Conservation (phyloP, 2,797 vertebrate genomes). For the Eupleurogrammus muticus region DNA sequence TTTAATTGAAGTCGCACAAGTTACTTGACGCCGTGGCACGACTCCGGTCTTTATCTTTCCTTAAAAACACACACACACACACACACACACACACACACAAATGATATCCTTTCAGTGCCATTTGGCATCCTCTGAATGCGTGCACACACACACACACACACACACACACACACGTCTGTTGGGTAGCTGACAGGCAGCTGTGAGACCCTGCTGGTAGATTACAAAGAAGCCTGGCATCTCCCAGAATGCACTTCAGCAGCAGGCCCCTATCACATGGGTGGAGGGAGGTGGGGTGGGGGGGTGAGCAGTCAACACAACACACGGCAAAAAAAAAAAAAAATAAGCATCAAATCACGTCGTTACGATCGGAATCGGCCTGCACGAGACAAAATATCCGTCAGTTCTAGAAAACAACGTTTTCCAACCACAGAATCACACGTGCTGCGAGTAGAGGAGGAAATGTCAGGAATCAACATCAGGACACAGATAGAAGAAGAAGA, state of each 20-base stretch:
- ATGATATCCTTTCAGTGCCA: slow-evolving; percentile 31
- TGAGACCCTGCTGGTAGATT: slow-evolving; percentile 95
- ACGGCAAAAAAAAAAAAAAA: no score
- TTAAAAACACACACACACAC: neutral
- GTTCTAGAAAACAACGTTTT: no score
- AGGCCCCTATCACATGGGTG: slow-evolving; percentile 46
- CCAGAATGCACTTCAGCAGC: slow-evolving; percentile 93
- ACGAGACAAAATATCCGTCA: no score
- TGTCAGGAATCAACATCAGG: no score
- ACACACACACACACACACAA: slow-evolving; percentile 31
- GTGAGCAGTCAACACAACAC: slow-evolving; percentile 5
- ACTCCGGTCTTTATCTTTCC: slow-evolving; percentile 24
- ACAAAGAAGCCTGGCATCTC: slow-evolving; percentile 94
- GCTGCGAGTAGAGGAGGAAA: no score
- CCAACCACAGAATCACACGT: no score
- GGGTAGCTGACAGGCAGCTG: slow-evolving; percentile 87
- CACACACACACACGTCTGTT: slow-evolving; percentile 43
- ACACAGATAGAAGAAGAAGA: neutral
- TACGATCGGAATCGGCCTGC: no score
- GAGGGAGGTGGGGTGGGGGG: no score
- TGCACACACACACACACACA: slow-evolving; percentile 29
- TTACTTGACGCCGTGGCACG: slow-evolving; percentile 15
- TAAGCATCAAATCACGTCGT: no score
- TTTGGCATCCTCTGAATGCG: slow-evolving; percentile 54
- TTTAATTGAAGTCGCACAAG: slow-evolving; percentile 8